phyloP scores from a whole-genome alignment of 2,888 invertebrate species.

The Dryocosmus kuriphilus region DNA sequence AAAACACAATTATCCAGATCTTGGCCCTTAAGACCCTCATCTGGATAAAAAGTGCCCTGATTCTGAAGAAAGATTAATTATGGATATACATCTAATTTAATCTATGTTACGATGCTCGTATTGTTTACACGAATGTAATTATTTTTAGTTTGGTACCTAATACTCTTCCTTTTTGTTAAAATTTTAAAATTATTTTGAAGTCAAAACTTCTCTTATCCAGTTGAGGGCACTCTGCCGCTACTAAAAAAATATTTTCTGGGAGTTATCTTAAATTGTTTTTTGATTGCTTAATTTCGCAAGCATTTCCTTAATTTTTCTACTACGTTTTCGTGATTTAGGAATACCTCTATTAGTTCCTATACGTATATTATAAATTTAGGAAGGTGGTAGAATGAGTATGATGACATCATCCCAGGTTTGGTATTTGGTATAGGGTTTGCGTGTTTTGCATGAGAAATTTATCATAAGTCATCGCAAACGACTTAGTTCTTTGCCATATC shows the following conservation, averaged over 20 bases:
- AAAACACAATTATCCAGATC: no score
- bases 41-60: no score
- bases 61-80: no score
- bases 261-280: background rate
- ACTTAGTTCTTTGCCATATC: constrained; percentile 71
- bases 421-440: constrained; percentile 72
- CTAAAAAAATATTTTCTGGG: background rate
- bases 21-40: no score
- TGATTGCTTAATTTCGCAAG: background rate
- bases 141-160: no score
- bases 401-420: constrained; percentile 65
- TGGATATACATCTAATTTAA: no score
- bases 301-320: background rate
- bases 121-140: no score
- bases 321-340: background rate
- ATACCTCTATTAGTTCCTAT: background rate
- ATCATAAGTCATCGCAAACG: constrained; percentile 53
- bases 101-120: no score
- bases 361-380: constrained; percentile 43
- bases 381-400: constrained; percentile 59
- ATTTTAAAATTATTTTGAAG: no score
- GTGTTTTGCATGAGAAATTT: constrained; percentile 69
- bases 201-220: no score
- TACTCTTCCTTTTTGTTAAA: no score
- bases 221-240: no score